Percentiles rank a stretch among this genome's conserved stretches.
Conservation (phyloP, 1,140 invertebrate genomes). For the Tachypleus tridentatus region DNA sequence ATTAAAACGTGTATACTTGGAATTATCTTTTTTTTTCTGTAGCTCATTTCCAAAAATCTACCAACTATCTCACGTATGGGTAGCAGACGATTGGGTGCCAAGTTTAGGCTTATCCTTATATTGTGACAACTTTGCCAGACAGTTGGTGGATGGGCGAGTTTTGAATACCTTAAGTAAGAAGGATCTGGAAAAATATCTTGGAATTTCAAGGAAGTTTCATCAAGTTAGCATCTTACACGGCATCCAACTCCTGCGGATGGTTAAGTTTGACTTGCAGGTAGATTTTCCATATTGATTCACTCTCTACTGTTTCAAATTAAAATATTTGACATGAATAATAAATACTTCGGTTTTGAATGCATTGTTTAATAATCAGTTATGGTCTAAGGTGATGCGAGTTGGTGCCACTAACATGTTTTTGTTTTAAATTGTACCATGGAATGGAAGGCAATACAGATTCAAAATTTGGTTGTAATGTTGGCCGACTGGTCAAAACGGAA, state of each 20-base stretch:
- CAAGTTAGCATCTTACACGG: slow-evolving; percentile 85
- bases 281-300: slow-evolving; percentile 17
- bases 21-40: slow-evolving; percentile 29
- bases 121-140: slow-evolving; percentile 72
- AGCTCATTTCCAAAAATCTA: slow-evolving; percentile 75
- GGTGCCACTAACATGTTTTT: too few relatives aligned
- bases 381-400: too few relatives aligned
- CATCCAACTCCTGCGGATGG: slow-evolving; percentile 76
- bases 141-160: slow-evolving; percentile 81
- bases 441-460: too few relatives aligned
- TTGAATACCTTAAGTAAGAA: slow-evolving; percentile 83
- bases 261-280: slow-evolving; percentile 85
- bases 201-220: slow-evolving; percentile 78
- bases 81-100: slow-evolving; percentile 79
- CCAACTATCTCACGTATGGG: slow-evolving; percentile 77
- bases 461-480: too few relatives aligned
- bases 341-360: too few relatives aligned
- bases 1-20: too few relatives aligned
- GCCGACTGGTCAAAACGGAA: too few relatives aligned
- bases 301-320: too few relatives aligned
- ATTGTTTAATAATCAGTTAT: too few relatives aligned
- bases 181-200: slow-evolving; percentile 79
- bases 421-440: too few relatives aligned
- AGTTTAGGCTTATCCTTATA: slow-evolving; percentile 81
- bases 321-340: too few relatives aligned